A percentile compares a stretch with the other conserved stretches of the same genome.
Evolutionary conservation across 1,140 invertebrate genomes (phyloP).

Genomic region (Elysia chlorotica): DNA sequence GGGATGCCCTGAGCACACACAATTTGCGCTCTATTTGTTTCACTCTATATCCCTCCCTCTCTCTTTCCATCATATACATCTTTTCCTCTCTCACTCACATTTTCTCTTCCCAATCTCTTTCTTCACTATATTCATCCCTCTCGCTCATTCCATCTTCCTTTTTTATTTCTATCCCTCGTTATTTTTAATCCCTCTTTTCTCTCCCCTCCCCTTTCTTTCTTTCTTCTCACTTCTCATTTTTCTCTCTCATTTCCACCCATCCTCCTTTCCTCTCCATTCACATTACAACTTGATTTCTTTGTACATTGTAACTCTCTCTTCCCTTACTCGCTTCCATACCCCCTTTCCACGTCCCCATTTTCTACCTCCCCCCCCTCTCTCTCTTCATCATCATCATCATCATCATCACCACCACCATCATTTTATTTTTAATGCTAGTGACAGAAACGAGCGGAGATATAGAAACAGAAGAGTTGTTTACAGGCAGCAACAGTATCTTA

Average conservation of each 20-base stretch:
- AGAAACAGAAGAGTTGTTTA: too few relatives aligned
- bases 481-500: too few relatives aligned
- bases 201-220: neutral
- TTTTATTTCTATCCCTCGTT: neutral
- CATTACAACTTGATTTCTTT: too few relatives aligned
- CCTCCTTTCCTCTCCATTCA: neutral
- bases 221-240: neutral
- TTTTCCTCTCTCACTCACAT: constrained; percentile 7
- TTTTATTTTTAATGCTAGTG: neutral
- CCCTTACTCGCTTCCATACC: neutral
- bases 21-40: too few relatives aligned
- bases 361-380: neutral
- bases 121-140: neutral
- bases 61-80: neutral
- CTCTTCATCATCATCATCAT: neutral
- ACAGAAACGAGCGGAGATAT: too few relatives aligned
- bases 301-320: too few relatives aligned
- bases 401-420: neutral
- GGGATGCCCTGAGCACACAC: too few relatives aligned
- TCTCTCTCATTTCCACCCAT: constrained; percentile 6
- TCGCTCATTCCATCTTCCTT: constrained; percentile 10
- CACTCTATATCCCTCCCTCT: neutral
- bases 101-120: too few relatives aligned
- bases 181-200: neutral
- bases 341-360: neutral